A percentile compares a stretch with the other conserved stretches of the same genome.
phyloP scores from a whole-genome alignment of 2,888 invertebrate genomes.

The Macrosoma leucophasiata region DNA sequence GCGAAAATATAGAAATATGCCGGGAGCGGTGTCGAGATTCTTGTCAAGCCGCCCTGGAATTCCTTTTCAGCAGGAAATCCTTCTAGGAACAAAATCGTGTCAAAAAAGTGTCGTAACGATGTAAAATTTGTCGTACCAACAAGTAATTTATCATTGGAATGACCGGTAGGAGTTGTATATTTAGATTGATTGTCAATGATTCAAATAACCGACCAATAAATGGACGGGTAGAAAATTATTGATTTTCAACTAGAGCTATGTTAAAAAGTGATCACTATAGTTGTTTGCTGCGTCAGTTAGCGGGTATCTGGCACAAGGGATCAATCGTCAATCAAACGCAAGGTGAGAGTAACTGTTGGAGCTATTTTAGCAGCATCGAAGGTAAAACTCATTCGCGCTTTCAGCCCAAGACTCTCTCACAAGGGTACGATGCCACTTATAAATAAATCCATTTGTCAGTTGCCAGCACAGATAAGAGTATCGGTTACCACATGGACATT shows the following conservation, averaged over 20 bases:
- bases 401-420: slow-evolving; percentile 70
- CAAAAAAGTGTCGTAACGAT: too few relatives aligned
- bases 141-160: too few relatives aligned
- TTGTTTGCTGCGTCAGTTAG: slow-evolving; percentile 59
- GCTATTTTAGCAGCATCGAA: slow-evolving; percentile 74
- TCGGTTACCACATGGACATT: slow-evolving; percentile 29
- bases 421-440: slow-evolving; percentile 67
- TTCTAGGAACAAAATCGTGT: too few relatives aligned
- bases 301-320: slow-evolving; percentile 73
- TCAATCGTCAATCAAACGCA: slow-evolving; percentile 76
- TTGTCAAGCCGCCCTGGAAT: slow-evolving; percentile 33
- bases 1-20: slow-evolving; percentile 62
- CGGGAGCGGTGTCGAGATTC: slow-evolving; percentile 38
- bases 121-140: too few relatives aligned
- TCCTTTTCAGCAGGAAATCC: slow-evolving; percentile 37
- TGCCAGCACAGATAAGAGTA: slow-evolving; percentile 48
- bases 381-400: slow-evolving; percentile 73
- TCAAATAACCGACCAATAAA: too few relatives aligned
- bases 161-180: too few relatives aligned
- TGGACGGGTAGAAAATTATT: too few relatives aligned
- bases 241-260: not conserved
- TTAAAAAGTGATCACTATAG: slow-evolving; percentile 32
- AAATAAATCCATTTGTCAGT: slow-evolving; percentile 63
- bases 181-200: too few relatives aligned
- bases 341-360: slow-evolving; percentile 69